Evolutionary conservation across 2,888 invertebrate genomes (phyloP).

Genomic region (Bibio marci): DNA sequence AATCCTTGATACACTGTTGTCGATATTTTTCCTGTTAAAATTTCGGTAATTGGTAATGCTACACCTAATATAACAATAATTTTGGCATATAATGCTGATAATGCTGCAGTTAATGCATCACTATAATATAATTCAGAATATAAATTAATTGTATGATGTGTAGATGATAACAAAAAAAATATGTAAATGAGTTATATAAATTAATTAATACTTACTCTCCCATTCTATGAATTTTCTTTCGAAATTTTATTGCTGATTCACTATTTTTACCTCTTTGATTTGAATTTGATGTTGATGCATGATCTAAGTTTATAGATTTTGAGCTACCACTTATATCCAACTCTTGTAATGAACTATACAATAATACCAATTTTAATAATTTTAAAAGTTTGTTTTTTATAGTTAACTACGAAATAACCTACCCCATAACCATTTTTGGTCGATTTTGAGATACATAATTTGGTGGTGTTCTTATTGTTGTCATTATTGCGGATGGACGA

Average conservation of each 20-base stretch:
- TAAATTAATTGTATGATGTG: too few relatives aligned
- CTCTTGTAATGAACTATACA: conserved; percentile 3
- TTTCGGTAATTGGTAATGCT: conserved; percentile 75
- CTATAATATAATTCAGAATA: conserved; percentile 34
- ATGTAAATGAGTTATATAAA: background rate
- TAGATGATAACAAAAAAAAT: conserved; percentile 4
- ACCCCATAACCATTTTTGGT: conserved; percentile 16
- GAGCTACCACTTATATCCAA: background rate
- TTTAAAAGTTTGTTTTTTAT: too few relatives aligned
- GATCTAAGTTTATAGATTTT: background rate
- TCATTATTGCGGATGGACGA: conserved; percentile 43
- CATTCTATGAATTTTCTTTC: conserved; percentile 27
- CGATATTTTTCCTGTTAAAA: conserved; percentile 60
- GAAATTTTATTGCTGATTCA: conserved; percentile 16
- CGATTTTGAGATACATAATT: conserved; percentile 39
- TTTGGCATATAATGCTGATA: conserved; percentile 74
- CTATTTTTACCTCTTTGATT: background rate
- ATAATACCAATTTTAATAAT: too few relatives aligned
- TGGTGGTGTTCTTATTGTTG: conserved; percentile 42
- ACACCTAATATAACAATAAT: conserved; percentile 67
- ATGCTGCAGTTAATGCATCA: conserved; percentile 51
- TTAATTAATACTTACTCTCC: conserved; percentile 30
- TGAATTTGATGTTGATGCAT: background rate
- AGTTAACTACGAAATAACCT: background rate
- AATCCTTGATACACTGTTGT: conserved; percentile 67